These are phyloP conservation scores for Aspidoscelis tigris DNA, from an alignment of 2,113 vertebrate species.

Conservation along the genomic window DNA sequence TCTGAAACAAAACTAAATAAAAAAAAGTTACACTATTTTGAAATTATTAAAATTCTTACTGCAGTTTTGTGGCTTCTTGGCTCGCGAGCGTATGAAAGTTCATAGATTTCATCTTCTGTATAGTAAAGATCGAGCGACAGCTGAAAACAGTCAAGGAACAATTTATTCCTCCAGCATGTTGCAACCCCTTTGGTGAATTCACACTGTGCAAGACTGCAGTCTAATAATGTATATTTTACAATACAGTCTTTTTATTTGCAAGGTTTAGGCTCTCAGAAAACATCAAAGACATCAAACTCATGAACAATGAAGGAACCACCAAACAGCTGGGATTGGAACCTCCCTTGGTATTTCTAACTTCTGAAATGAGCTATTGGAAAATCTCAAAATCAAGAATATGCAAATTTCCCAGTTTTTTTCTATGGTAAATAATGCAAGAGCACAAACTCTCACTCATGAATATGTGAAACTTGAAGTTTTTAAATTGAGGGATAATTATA, in stretches of 20 bases:
- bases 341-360: no score
- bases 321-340: no score
- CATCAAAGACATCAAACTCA: no score
- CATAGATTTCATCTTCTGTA: conserved; percentile 96
- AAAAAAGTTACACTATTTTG: neutral
- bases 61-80: conserved; percentile 89
- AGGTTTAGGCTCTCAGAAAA: no score
- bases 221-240: conserved; percentile 16
- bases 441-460: no score
- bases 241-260: neutral
- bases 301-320: no score
- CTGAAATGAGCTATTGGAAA: no score
- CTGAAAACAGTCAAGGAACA: conserved; percentile 74
- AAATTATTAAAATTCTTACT: conserved; percentile 75
- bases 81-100: conserved; percentile 93
- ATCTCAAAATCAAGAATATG: no score
- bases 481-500: no score
- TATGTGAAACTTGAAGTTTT: no score
- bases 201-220: neutral
- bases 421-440: no score
- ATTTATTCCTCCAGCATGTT: conserved; percentile 34
- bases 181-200: neutral
- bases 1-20: neutral
- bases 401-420: no score
- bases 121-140: conserved; percentile 95